phyloP scores from a whole-genome alignment of 2,797 vertebrate genomes.

The Pelobates cultripes region DNA sequence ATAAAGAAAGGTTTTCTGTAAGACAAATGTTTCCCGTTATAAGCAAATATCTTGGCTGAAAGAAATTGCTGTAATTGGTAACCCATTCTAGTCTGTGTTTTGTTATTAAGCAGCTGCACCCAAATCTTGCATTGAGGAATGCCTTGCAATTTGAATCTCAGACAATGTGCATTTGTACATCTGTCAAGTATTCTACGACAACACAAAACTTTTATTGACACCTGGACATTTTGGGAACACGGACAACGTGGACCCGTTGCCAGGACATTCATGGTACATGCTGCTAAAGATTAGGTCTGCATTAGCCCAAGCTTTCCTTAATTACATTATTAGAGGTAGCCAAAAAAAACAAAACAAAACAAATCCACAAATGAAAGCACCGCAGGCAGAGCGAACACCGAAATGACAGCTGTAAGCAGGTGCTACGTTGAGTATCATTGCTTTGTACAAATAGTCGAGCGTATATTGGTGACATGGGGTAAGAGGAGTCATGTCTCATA shows the following conservation, averaged over 20 bases:
- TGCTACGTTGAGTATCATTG: not conserved
- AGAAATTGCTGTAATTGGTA: conserved; percentile 51
- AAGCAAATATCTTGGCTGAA: conserved; percentile 53
- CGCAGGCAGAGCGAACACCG: not conserved
- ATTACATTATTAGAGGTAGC: not conserved
- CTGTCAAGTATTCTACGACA: conserved; percentile 46
- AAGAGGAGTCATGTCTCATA: not conserved
- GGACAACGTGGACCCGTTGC: conserved; percentile 6
- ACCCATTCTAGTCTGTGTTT: conserved; percentile 38
- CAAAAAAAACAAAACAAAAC: not conserved
- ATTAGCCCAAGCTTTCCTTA: conserved; percentile 26
- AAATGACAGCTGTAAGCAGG: not conserved
- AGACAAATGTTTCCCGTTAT: conserved; percentile 58
- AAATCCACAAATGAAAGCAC: not conserved
- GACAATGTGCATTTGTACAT: conserved; percentile 49
- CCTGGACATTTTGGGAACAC: conserved; percentile 35
- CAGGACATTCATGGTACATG: conserved; percentile 26
- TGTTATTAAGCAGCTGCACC: conserved; percentile 48
- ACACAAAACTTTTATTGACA: conserved; percentile 29
- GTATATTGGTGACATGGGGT: not conserved
- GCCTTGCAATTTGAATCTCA: conserved; percentile 41
- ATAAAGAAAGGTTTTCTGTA: conserved; percentile 10
- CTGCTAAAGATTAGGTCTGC: conserved; percentile 5
- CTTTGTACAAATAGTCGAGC: not conserved
- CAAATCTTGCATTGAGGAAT: conserved; percentile 26